Conservation (phyloP, 2,113 vertebrate genomes). For the Pholis gunnellus region DNA sequence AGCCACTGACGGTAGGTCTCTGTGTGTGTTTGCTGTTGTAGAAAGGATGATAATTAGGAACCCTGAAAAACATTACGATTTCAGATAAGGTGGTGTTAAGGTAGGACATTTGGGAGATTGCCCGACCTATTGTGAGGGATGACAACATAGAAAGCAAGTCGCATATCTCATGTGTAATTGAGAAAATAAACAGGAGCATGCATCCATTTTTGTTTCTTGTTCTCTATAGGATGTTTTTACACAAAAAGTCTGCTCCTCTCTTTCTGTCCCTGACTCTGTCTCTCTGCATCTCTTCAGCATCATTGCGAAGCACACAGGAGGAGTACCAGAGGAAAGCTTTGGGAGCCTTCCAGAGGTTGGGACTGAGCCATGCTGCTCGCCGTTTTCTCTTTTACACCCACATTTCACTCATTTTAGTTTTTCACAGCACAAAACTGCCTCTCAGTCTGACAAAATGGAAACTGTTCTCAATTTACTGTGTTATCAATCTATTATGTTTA, state of each 20-base stretch:
- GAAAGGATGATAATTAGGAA: not conserved
- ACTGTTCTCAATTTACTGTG: not conserved
- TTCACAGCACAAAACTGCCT: conserved; percentile 2
- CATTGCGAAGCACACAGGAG: conserved; percentile 94
- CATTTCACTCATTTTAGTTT: conserved; percentile 6
- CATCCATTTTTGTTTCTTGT: not conserved
- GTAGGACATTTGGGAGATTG: not conserved
- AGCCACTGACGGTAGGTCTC: conserved; percentile 93
- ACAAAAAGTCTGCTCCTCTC: not conserved
- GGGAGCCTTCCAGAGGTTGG: conserved; percentile 97
- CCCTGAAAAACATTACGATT: not conserved
- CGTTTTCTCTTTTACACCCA: conserved; percentile 23
- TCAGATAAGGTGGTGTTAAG: not conserved
- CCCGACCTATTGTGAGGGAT: not conserved
- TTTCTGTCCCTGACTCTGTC: not conserved
- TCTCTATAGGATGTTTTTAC: not conserved
- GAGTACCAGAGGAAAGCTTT: conserved; percentile 97
- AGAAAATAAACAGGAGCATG: not conserved
- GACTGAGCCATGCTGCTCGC: conserved; percentile 37
- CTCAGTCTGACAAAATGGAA: not conserved
- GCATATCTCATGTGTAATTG: not conserved
- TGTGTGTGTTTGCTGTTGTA: not conserved
- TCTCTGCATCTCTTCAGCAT: conserved; percentile 83
- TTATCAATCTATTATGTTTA: not conserved
- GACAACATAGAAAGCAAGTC: not conserved